These are phyloP conservation scores for Galerucella pusilla DNA, from an alignment of 2,888 invertebrate species.

Conservation along the genomic window DNA sequence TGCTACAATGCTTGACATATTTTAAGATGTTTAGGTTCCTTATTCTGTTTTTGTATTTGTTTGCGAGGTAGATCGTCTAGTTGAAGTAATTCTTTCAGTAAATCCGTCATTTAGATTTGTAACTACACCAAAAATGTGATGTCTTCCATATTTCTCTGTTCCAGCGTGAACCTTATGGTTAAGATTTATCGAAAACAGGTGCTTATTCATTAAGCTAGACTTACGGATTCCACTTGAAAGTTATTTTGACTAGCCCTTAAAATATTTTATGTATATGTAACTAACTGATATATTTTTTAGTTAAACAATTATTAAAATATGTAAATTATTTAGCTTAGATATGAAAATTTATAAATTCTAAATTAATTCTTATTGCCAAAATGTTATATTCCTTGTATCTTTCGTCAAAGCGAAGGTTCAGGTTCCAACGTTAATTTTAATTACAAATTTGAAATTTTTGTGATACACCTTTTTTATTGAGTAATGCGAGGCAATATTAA, in stretches of 20 bases:
- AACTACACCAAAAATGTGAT: neutral
- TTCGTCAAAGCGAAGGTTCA: slow-evolving; percentile 9
- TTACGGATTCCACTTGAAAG: neutral
- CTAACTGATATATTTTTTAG: slow-evolving; percentile 41
- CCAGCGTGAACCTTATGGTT: neutral
- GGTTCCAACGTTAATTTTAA: slow-evolving; percentile 21
- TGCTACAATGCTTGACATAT: slow-evolving; percentile 40
- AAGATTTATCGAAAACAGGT: neutral
- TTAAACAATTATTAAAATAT: slow-evolving; percentile 31
- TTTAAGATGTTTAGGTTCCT: slow-evolving; percentile 40
- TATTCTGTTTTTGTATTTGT: slow-evolving; percentile 33
- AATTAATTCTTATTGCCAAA: slow-evolving; percentile 35
- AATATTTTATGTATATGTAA: slow-evolving; percentile 41
- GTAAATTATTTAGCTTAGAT: slow-evolving; percentile 40
- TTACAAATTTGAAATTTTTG: slow-evolving; percentile 28
- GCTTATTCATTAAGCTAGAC: neutral
- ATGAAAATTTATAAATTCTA: slow-evolving; percentile 27
- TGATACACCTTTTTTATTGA: slow-evolving; percentile 39
- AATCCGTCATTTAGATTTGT: neutral
- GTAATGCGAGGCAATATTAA: slow-evolving; percentile 37
- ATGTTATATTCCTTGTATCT: slow-evolving; percentile 20
- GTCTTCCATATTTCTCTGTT: neutral
- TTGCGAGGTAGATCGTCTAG: slow-evolving; percentile 20
- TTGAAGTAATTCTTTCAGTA: neutral
- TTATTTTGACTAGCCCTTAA: slow-evolving; percentile 3